Evolutionary conservation across 2,888 invertebrate species (phyloP).

Genomic region (Drosophila paramelanica): DNA sequence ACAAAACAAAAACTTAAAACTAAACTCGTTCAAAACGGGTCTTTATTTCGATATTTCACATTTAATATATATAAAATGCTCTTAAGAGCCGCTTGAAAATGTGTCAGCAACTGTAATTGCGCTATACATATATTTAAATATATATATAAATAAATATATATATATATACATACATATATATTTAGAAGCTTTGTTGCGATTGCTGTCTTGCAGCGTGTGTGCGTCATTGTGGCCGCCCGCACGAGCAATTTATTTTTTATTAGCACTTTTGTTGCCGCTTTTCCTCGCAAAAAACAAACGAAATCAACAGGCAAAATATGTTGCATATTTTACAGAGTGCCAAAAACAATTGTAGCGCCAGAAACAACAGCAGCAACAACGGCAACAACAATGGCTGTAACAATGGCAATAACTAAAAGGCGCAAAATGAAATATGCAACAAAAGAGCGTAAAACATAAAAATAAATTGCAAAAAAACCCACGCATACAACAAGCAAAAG

Average conservation of each 20-base stretch:
- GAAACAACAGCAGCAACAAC: constrained; percentile 10
- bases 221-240: constrained; percentile 32
- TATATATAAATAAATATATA: no score
- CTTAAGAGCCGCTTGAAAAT: constrained; percentile 22
- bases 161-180: no score
- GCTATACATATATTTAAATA: constrained; percentile 1
- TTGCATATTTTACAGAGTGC: constrained; percentile 72
- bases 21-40: not conserved
- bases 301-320: constrained; percentile 75
- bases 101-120: constrained; percentile 45
- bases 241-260: constrained; percentile 78
- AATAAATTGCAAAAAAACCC: constrained; percentile 70
- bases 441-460: constrained; percentile 72
- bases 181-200: not conserved
- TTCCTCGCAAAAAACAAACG: constrained; percentile 48
- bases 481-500: constrained; percentile 3
- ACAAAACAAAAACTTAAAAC: not conserved
- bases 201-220: not conserved
- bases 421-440: constrained; percentile 77
- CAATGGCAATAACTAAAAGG: constrained; percentile 73
- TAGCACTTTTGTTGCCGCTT: constrained; percentile 64
- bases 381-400: constrained; percentile 26
- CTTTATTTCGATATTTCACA: not conserved
- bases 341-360: constrained; percentile 49
- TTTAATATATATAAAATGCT: not conserved